These are phyloP conservation scores for Gobiocypris rarus DNA, from an alignment of 2,113 vertebrate species.

Conservation along the genomic window DNA sequence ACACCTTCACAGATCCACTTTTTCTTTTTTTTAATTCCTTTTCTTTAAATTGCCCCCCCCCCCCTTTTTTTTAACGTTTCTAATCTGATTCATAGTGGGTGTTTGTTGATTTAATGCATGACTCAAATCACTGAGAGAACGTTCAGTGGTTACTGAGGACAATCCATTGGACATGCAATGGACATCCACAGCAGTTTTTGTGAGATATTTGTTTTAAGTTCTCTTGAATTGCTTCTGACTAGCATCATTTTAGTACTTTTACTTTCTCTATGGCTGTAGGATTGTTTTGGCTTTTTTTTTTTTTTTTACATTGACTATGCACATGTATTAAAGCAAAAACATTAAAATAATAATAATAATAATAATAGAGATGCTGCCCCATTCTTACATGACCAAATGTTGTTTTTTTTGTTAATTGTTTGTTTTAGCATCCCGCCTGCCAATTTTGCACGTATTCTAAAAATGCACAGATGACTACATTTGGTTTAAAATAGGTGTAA, in stretches of 20 bases:
- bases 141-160: slow-evolving; percentile 21
- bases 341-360: neutral
- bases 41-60: neutral
- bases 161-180: slow-evolving; percentile 24
- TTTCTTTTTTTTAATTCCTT: neutral
- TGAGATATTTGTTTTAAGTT: neutral
- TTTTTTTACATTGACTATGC: neutral
- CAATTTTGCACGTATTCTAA: neutral
- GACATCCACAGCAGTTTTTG: slow-evolving; percentile 4
- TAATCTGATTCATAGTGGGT: slow-evolving; percentile 21
- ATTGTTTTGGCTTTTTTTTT: neutral
- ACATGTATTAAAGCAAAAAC: neutral
- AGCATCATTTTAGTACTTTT: neutral
- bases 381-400: neutral
- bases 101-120: slow-evolving; percentile 39
- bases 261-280: neutral
- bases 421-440: neutral
- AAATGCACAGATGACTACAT: neutral
- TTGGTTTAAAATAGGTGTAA: neutral
- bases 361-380: neutral
- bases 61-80: neutral
- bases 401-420: neutral
- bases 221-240: neutral
- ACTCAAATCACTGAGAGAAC: neutral
- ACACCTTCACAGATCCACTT: slow-evolving; percentile 36